Percentiles rank a stretch among this genome's conserved stretches.
Evolutionary conservation across 2,797 vertebrate species (phyloP).

Genomic region (Allobates femoralis): DNA sequence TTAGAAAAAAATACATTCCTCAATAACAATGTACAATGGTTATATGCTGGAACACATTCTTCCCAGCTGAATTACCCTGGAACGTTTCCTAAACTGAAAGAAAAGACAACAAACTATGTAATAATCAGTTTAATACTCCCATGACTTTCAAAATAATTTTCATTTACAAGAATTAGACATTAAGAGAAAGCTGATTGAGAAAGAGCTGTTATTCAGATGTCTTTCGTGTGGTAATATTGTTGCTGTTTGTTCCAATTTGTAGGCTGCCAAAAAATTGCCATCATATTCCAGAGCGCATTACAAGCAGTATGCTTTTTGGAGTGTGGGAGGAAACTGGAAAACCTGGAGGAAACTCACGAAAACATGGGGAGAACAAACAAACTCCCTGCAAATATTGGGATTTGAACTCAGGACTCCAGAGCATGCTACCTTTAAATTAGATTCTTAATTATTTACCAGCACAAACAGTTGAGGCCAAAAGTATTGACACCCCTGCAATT

Average conservation of each 20-base stretch:
- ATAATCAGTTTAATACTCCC: constrained; percentile 27
- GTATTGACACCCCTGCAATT: no score
- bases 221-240: background rate
- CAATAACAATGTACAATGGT: constrained; percentile 50
- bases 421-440: background rate
- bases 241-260: background rate
- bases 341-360: no score
- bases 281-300: no score
- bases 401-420: no score
- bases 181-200: constrained; percentile 34
- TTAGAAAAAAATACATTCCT: constrained; percentile 27
- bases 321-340: no score
- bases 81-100: constrained; percentile 47
- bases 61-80: constrained; percentile 49
- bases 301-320: no score
- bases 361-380: no score
- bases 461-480: no score
- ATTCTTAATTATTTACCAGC: constrained; percentile 15
- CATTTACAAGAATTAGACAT: constrained; percentile 35
- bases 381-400: no score
- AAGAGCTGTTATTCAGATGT: constrained; percentile 8
- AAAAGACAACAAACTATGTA: constrained; percentile 50
- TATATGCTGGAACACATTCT: constrained; percentile 34
- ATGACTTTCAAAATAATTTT: constrained; percentile 18
- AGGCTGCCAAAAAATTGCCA: background rate